These are phyloP conservation scores for Diadophis punctatus DNA, from an alignment of 2,113 vertebrate species.

Conservation along the genomic window DNA sequence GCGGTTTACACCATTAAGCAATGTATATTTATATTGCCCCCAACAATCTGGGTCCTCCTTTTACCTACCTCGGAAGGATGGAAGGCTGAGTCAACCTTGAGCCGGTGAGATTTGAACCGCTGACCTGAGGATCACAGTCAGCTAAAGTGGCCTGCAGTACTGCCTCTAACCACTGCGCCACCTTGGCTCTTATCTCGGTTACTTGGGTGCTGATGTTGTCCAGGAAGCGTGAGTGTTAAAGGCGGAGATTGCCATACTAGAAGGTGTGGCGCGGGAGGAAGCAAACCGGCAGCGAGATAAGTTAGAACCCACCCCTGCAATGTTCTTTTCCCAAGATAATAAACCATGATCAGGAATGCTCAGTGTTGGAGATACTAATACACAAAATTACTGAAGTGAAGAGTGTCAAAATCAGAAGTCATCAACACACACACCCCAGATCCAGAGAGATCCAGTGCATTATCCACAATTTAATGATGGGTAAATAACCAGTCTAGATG, in stretches of 20 bases:
- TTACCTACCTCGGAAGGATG: no score
- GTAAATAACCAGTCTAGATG: neutral
- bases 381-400: neutral
- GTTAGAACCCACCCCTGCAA: neutral
- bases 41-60: no score
- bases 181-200: no score
- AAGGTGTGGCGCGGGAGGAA: neutral
- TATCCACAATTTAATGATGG: neutral
- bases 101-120: no score
- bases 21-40: no score
- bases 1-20: no score
- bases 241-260: neutral
- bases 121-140: no score
- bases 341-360: neutral
- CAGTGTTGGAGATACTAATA: neutral
- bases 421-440: neutral
- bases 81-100: no score
- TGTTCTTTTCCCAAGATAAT: neutral
- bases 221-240: neutral
- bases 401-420: neutral
- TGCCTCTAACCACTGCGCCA: no score
- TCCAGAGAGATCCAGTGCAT: neutral
- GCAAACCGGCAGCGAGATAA: no score
- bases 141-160: no score
- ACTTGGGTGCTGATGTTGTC: neutral